Base-by-base conservation (phyloP, 2,797 vertebrate genomes). In the Darevskia mixta region DNA sequence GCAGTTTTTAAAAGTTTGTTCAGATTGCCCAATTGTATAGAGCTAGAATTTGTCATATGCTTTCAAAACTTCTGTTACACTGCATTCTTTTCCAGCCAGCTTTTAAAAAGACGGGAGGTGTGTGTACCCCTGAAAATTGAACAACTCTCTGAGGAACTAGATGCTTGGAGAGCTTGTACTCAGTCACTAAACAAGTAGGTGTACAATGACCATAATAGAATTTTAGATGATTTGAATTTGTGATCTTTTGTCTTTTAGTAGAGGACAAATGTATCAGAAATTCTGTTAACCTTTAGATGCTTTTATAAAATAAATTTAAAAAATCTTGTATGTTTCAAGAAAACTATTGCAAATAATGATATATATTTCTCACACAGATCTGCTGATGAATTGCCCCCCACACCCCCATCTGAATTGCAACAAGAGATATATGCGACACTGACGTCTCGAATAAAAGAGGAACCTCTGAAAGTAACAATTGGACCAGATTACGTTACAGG, bases 401-500 rank as follows among this genome's bases (percentile, higher is more conserved):
- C 95, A 0, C 95, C 97, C 0, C 97, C 98, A 8, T 98, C 98
- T 58, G 98, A 98, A 43, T 90, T 93, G 1, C 98, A 99, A 93
- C 97, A 94, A 89, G 92, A 87, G 0, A 93, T 98, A 86, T 98
- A 98, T 90, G 94, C 92, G 82, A 85, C 93, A 66, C 95, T 99
- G 0, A 1, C 97, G 29, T 97, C 94, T 23, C 97, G 97, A 86
- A 96, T 99, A 82, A 97, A 97, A 81, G 96, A 97, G 17, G 96
- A 97, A 88, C 97, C 96, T 35, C 96, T 96, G 71, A 94, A 88
- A 88, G 97, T 97, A 81, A 95, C 98, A 90, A 93, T 94, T 83
- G 99, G 99, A 35, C 97, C 97, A 1, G 98, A 99, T 94, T 98
- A 97, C 7, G 98, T 99, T 93, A 98, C 98, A 1, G 99, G 98